phyloP scores from a whole-genome alignment of 2,888 invertebrate genomes.

The Eutolmus rufibarbis region DNA sequence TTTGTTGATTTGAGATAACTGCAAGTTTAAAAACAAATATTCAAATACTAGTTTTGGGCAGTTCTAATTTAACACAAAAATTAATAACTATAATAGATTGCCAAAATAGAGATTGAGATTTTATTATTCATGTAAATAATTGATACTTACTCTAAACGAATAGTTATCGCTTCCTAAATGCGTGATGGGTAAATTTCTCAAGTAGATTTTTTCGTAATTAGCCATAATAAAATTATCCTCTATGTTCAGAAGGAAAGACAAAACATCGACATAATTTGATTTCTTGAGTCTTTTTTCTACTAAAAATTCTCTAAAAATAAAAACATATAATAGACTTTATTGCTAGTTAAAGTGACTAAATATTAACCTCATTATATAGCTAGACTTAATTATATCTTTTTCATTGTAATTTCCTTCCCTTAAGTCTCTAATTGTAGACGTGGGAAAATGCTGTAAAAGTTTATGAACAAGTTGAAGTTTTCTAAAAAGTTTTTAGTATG shows the following conservation, averaged over 20 bases:
- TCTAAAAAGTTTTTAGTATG: not conserved
- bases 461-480: not conserved
- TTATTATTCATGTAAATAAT: not conserved
- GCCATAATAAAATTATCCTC: slow-evolving; percentile 54
- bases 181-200: slow-evolving; percentile 50
- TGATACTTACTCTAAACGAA: slow-evolving; percentile 46
- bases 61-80: not conserved
- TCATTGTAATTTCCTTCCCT: not conserved
- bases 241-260: slow-evolving; percentile 54
- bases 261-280: slow-evolving; percentile 51
- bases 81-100: not conserved
- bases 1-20: not conserved
- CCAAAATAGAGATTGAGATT: too few species aligned
- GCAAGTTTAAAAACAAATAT: not conserved
- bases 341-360: not conserved
- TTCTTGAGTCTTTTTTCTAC: slow-evolving; percentile 44
- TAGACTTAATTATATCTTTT: not conserved
- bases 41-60: too few species aligned
- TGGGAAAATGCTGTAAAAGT: not conserved
- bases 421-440: not conserved
- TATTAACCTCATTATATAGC: not conserved
- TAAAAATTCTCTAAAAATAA: slow-evolving; percentile 49
- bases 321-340: not conserved
- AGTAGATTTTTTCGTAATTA: slow-evolving; percentile 50
- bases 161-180: slow-evolving; percentile 42